Percentiles rank a stretch among this genome's conserved stretches.
phyloP scores from a whole-genome alignment of 2,888 invertebrate species.

The Vanessa cardui region DNA sequence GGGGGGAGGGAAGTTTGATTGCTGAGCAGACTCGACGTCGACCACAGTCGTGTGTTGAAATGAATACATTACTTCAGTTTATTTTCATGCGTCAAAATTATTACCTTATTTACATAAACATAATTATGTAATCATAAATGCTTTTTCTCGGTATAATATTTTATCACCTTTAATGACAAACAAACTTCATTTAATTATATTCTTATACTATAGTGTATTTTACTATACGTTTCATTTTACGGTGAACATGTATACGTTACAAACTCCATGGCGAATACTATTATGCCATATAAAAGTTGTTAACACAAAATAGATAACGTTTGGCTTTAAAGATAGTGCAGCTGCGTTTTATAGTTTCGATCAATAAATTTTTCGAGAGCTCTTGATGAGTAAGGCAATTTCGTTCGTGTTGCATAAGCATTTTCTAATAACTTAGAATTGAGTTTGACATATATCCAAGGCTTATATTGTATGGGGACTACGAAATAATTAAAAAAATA shows the following conservation, averaged over 20 bases:
- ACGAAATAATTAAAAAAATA: not conserved
- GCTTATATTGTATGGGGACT: not conserved
- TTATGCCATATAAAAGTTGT: constrained; percentile 18
- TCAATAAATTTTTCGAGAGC: constrained; percentile 29
- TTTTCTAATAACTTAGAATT: constrained; percentile 20
- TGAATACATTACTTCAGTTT: constrained; percentile 68
- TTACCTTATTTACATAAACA: constrained; percentile 26
- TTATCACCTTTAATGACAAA: not conserved
- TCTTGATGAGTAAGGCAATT: constrained; percentile 23
- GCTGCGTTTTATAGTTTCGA: constrained; percentile 32
- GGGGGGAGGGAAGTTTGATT: constrained; percentile 77
- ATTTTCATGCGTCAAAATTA: constrained; percentile 41
- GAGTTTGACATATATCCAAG: constrained; percentile 26
- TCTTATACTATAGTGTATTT: not conserved
- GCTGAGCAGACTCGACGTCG: constrained; percentile 66
- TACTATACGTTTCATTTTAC: not conserved
- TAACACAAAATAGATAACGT: constrained; percentile 14
- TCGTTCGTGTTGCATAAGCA: constrained; percentile 24
- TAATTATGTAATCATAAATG: constrained; percentile 11
- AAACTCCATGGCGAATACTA: constrained; percentile 16
- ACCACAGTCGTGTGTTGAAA: constrained; percentile 71
- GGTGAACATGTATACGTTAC: constrained; percentile 6
- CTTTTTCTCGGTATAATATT: not conserved
- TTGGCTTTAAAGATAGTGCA: constrained; percentile 25
- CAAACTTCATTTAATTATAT: not conserved